Evolutionary conservation across 2,113 vertebrate genomes (phyloP), one percentile per base, ranked within the genome.

Genomic region (Pterocles gutturalis): DNA sequence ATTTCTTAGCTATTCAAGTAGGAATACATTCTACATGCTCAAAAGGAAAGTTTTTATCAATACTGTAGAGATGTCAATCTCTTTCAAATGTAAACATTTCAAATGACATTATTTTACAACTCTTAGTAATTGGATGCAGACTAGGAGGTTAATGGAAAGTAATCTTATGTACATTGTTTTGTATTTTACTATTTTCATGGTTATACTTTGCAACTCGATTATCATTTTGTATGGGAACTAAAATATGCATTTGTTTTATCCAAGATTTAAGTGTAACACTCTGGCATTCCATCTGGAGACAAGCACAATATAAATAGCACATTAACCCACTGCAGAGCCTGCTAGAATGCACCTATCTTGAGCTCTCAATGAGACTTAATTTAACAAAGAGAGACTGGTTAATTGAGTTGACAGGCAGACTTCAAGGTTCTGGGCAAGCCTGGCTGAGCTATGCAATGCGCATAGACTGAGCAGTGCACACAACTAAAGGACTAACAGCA

Each of bases 21-120:
- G n/a, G 48, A 80, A 66, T 25, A 61, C 0, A 0, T n/a, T 73
- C 25, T 34, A 38, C 0, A 0, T 41, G 38, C 36, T 89, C 33
- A 61, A 20, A 57, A 57, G 17, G 43, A 46, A 66, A 45, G 17
- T 7, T 86, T 83, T 69, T 64, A 41, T 51, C 34, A 48, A 7
- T 18, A 43, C 25, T 62, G 46, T 29, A 61, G 29, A 89, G 46
- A 45, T 45, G 33, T 33, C 58, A 48, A 16, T 49, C 34, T 41
- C 45, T 53, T 86, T 43, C 36, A 81, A 73, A 93, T 4, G 13
- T 29, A 81, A 88, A 66, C 38, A 69, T 48, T 33, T 70, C 2
- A 0, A 58, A 31, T 45, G 31, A 36, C 41, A 31, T 5, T 66
- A n/a, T 73, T 81, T 70, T 34, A 57, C 43, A 66, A 25, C 14